Evolutionary conservation across 2,113 vertebrate genomes (phyloP), one percentile per base, ranked within the genome.

Genomic region (Microtus montanus): DNA sequence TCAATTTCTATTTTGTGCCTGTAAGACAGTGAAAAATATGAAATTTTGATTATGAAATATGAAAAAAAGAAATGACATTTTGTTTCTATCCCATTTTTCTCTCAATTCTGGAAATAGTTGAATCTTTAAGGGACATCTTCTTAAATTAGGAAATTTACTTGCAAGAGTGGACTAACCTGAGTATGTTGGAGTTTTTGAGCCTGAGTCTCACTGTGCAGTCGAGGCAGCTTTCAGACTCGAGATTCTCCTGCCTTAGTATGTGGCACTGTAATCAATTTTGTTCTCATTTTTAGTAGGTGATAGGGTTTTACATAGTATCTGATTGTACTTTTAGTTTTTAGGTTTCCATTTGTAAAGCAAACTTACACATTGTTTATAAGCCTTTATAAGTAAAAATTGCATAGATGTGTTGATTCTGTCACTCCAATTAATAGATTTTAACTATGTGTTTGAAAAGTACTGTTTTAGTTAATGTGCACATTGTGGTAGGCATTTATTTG

Each of bases 291-390:
- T 13, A 38, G 35, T 54, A 28, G 68, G 66, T 17, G 33, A 8
- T 41, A 74, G 6, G 30, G 15, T 87, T 96, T 87, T 93, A 82
- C 24, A 82, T 44, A 83, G 7, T 44, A 66, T 92, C 17, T 70
- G 75, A 66, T 68, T 3, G 13, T 33, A 9, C 20, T 92, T 95
- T 89, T 71, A 87, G n/a, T 79, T 95, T 77, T 87, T 68, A 24
- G 38, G 2, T 87, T 92, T 30, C 79, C 11, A 54, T 88, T 64
- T 91, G 2, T 96, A 93, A 96, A 91, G 49, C 83, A 38, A 89
- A 87, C 19, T 75, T 87, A 63, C 0, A 71, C 49, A 68, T 78
- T 58, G 38, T 47, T 85, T 49, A 49, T 49, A 49, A 7, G 73
- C 26, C 85, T 92, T 79, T 93, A 7, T 92, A 26, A 47, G 35